These are phyloP conservation scores for Lathamus discolor DNA, from an alignment of 2,113 vertebrate species.

Conservation along the genomic window DNA sequence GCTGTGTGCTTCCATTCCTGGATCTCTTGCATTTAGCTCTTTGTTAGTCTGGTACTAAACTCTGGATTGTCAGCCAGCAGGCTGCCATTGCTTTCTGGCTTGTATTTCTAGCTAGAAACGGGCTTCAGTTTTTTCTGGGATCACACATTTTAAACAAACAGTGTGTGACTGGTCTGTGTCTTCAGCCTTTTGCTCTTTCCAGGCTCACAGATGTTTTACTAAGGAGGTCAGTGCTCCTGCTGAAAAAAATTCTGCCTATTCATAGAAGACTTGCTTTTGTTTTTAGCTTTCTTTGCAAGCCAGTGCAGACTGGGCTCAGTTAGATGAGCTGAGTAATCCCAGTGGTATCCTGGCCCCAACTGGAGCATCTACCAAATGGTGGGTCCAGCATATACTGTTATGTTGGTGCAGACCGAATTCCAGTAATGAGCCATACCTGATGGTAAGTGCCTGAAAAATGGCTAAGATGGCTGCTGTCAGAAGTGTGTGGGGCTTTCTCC, in stretches of 20 bases:
- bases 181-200: neutral
- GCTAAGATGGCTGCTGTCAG: neutral
- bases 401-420: neutral
- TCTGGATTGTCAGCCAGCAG: neutral
- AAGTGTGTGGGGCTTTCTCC: neutral
- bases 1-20: neutral
- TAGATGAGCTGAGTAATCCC: neutral
- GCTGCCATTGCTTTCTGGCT: neutral
- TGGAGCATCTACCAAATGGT: neutral
- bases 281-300: neutral
- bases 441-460: neutral
- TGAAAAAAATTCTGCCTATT: neutral
- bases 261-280: neutral
- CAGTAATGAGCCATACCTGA: neutral
- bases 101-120: neutral
- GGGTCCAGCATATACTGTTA: neutral
- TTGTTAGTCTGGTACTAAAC: neutral
- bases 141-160: neutral
- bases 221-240: neutral
- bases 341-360: neutral
- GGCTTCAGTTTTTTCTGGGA: neutral
- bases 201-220: neutral
- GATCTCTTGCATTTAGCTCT: neutral
- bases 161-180: neutral
- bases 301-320: neutral